These are phyloP conservation scores for Cartodere bifasciata DNA, from an alignment of 2,888 invertebrate species.

Conservation along the genomic window DNA sequence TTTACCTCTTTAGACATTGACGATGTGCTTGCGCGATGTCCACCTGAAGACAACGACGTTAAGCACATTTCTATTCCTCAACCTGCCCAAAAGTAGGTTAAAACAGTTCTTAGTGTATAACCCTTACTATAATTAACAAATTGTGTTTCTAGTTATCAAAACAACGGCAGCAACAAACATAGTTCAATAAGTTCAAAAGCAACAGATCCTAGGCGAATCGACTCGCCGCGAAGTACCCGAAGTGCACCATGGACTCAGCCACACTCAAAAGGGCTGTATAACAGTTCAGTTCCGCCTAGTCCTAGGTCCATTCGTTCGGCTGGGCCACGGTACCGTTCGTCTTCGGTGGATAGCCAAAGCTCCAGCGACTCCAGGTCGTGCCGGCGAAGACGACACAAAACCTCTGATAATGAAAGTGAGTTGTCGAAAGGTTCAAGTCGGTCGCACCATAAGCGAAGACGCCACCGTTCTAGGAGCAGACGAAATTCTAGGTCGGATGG, in stretches of 20 bases:
- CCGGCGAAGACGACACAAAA: too few species aligned
- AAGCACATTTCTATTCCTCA: constrained; percentile 45
- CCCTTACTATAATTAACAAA: constrained; percentile 10
- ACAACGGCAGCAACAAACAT: constrained; percentile 5
- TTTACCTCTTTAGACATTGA: constrained; percentile 6
- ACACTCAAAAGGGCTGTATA: constrained; percentile 59
- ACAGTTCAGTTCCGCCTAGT: constrained; percentile 44
- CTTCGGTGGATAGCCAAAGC: constrained; percentile 81
- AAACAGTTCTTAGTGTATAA: too few species aligned
- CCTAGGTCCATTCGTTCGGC: constrained; percentile 74
- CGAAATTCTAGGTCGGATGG: constrained; percentile 58
- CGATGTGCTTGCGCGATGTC: constrained; percentile 14
- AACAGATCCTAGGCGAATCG: constrained; percentile 33
- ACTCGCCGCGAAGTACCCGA: constrained; percentile 69
- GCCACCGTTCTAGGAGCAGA: constrained; percentile 63
- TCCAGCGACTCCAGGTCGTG: constrained; percentile 73
- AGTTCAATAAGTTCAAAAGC: constrained; percentile 6
- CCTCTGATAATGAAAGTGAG: constrained; percentile 86
- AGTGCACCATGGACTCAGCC: constrained; percentile 71
- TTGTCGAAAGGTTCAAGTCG: constrained; percentile 73
- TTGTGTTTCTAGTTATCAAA: too few species aligned
- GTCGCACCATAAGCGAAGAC: constrained; percentile 60
- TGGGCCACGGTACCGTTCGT: constrained; percentile 50
- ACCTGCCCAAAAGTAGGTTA: constrained; percentile 34
- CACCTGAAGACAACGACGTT: constrained; percentile 26